Evolutionary conservation across 2,888 invertebrate genomes (phyloP).

Genomic region (Platerodrilus igneus): DNA sequence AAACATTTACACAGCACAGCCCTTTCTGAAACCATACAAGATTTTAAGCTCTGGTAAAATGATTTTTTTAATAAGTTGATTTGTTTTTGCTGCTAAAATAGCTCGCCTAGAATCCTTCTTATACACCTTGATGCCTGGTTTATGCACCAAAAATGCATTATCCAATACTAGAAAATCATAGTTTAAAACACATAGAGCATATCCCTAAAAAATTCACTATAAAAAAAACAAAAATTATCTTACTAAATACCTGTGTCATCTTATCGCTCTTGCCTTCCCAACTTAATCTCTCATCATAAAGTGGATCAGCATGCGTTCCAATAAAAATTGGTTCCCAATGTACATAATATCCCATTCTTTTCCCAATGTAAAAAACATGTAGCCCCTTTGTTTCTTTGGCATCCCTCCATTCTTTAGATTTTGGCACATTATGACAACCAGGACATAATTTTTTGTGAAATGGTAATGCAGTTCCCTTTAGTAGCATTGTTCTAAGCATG

Average conservation of each 20-base stretch:
- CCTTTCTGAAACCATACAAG: conserved; percentile 73
- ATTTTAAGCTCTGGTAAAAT: conserved; percentile 82
- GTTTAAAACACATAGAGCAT: conserved; percentile 82
- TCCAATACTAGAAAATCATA: conserved; percentile 91
- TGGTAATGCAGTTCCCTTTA: conserved; percentile 75
- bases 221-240: conserved; percentile 1
- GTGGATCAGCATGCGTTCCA: conserved; percentile 81
- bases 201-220: conserved; percentile 67
- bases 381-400: conserved; percentile 66
- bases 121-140: conserved; percentile 84
- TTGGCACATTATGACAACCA: conserved; percentile 83
- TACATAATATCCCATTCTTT: conserved; percentile 69
- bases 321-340: conserved; percentile 95
- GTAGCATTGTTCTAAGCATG: conserved; percentile 62
- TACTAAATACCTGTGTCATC: conserved; percentile 78
- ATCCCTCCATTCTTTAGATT: conserved; percentile 78
- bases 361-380: conserved; percentile 80
- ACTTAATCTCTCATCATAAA: conserved; percentile 86
- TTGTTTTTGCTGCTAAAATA: conserved; percentile 70
- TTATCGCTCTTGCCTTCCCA: conserved; percentile 96
- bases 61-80: conserved; percentile 69
- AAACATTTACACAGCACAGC: conserved; percentile 71
- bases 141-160: conserved; percentile 89
- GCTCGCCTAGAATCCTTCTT: conserved; percentile 75
- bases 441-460: conserved; percentile 90